phyloP scores from a whole-genome alignment of 1,140 invertebrate genomes.

The Tetranychus cinnabarinus region DNA sequence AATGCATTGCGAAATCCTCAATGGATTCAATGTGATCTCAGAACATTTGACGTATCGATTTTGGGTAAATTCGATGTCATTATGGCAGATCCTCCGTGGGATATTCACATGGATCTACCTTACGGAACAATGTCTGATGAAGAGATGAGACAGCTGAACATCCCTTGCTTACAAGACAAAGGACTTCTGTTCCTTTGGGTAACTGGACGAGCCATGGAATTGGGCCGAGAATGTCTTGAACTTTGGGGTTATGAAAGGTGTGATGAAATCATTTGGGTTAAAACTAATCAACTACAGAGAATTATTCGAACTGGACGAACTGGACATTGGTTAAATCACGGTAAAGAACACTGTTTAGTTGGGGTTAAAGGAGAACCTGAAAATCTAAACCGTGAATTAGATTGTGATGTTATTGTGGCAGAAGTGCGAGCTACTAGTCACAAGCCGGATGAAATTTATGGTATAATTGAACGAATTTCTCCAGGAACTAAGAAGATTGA shows the following conservation, averaged over 20 bases:
- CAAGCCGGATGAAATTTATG: slow-evolving; percentile 96
- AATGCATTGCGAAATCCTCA: slow-evolving; percentile 22
- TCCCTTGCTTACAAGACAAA: slow-evolving; percentile 74
- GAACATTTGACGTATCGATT: slow-evolving; percentile 84
- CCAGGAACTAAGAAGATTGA: slow-evolving; percentile 86
- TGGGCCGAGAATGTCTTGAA: slow-evolving; percentile 72
- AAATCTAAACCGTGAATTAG: slow-evolving; percentile 61
- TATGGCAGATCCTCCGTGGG: slow-evolving; percentile 92
- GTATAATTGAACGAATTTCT: slow-evolving; percentile 33
- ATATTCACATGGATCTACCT: slow-evolving; percentile 93
- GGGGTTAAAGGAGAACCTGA: slow-evolving; percentile 86
- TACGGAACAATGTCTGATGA: slow-evolving; percentile 99
- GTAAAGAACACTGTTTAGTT: slow-evolving; percentile 91
- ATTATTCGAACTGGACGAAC: slow-evolving; percentile 89
- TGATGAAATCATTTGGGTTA: slow-evolving; percentile 96
- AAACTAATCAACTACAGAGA: slow-evolving; percentile 88
- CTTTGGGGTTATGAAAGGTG: slow-evolving; percentile 86
- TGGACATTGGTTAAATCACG: slow-evolving; percentile 95
- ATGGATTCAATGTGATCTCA: slow-evolving; percentile 89
- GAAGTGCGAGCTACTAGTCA: slow-evolving; percentile 91
- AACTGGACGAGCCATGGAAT: slow-evolving; percentile 89
- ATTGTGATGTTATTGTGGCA: slow-evolving; percentile 93
- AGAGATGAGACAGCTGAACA: slow-evolving; percentile 84
- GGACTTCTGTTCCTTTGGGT: slow-evolving; percentile 94
- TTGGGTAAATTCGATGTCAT: slow-evolving; percentile 78